Conservation (phyloP, 2,113 vertebrate species). For the Hemicordylus capensis region DNA sequence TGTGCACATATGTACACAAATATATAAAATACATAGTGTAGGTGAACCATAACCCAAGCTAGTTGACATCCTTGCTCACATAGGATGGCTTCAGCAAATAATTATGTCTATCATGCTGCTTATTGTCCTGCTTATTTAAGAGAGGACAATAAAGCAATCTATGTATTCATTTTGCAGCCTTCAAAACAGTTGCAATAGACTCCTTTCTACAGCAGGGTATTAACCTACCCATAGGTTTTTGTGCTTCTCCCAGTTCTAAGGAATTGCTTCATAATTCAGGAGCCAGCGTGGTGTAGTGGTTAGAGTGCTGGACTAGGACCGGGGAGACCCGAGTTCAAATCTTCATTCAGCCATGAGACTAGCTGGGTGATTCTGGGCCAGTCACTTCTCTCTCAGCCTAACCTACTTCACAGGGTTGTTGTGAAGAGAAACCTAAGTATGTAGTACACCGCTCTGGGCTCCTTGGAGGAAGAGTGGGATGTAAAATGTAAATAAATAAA, state of each 20-base stretch:
- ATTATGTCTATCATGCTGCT: neutral
- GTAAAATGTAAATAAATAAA: no score
- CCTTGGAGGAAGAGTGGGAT: no score
- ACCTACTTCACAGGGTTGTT: no score
- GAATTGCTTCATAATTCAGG: no score
- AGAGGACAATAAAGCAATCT: slow-evolving; percentile 16
- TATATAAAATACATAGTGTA: neutral
- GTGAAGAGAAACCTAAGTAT: no score
- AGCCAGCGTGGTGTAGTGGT: no score
- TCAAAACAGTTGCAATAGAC: neutral
- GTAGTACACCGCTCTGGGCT: no score
- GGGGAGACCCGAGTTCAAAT: no score
- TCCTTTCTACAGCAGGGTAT: neutral
- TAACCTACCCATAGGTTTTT: neutral
- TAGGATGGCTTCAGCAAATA: neutral
- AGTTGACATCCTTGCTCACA: neutral
- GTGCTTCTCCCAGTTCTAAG: slow-evolving; percentile 14
- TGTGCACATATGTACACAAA: neutral
- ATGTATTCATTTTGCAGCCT: neutral
- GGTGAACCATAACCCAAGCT: neutral
- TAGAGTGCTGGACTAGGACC: no score
- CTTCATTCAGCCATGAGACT: no score
- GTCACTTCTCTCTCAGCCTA: no score
- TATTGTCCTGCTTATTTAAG: neutral
- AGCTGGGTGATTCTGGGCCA: no score